Percentiles rank a stretch among this genome's conserved stretches.
Evolutionary conservation across 2,888 invertebrate genomes (phyloP).

Genomic region (Tipula confusa): DNA sequence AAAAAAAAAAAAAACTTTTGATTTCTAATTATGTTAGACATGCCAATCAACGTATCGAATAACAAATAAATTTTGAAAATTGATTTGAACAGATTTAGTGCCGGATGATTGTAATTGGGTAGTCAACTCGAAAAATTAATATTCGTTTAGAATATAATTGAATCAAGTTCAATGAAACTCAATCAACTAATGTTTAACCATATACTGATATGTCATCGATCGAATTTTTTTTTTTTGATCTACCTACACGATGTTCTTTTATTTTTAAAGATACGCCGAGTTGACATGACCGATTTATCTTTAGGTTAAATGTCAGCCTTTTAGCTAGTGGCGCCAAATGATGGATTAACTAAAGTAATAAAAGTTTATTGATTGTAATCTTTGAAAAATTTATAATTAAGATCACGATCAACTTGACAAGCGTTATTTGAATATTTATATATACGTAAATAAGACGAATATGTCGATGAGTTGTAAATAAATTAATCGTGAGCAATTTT

Average conservation of each 20-base stretch:
- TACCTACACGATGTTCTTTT: no score
- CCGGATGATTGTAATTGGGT: neutral
- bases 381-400: neutral
- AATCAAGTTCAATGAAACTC: neutral
- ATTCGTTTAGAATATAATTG: neutral
- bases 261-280: no score
- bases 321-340: neutral
- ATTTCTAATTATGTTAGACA: conserved; percentile 12
- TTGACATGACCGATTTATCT: no score
- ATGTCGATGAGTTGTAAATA: neutral
- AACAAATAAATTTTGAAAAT: neutral
- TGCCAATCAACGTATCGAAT: neutral
- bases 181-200: neutral
- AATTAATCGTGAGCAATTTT: neutral
- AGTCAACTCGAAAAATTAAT: neutral
- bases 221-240: no score
- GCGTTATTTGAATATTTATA: no score
- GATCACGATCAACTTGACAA: neutral
- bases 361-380: neutral
- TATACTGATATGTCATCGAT: neutral
- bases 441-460: no score
- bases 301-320: no score
- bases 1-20: neutral
- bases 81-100: neutral
- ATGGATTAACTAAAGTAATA: neutral